Conservation (phyloP, 2,113 vertebrate species). For the Toxotes jaculatrix region DNA sequence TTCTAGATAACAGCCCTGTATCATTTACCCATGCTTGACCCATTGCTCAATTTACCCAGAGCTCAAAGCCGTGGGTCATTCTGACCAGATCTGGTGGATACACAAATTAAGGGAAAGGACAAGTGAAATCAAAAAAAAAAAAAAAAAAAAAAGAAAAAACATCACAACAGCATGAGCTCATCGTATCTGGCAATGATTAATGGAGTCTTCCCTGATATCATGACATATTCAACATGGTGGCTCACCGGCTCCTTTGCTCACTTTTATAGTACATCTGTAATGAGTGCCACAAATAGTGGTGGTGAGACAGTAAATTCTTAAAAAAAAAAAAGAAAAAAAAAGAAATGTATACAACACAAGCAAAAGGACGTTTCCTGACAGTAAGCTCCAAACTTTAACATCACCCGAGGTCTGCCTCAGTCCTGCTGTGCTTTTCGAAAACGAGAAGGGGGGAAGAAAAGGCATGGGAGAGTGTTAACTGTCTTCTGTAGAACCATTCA, state of each 20-base stretch:
- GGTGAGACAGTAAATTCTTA: not conserved
- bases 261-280: not conserved
- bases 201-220: conserved; percentile 5
- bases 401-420: conserved; percentile 16
- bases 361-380: conserved; percentile 2
- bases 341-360: not conserved
- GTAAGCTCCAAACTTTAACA: conserved; percentile 20
- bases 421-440: conserved; percentile 29
- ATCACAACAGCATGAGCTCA: conserved; percentile 54
- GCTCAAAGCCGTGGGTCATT: conserved; percentile 50
- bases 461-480: conserved; percentile 56
- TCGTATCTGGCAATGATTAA: conserved; percentile 61
- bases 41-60: conserved; percentile 45
- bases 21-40: conserved; percentile 43
- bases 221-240: conserved; percentile 1
- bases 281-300: not conserved
- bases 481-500: conserved; percentile 71
- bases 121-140: conserved; percentile 8
- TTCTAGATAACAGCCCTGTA: conserved; percentile 56
- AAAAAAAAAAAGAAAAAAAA: not conserved
- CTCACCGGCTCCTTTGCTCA: conserved; percentile 20
- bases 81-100: conserved; percentile 41
- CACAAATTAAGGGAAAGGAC: conserved; percentile 17
- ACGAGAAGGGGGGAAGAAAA: not conserved
- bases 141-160: conserved; percentile 14